These are phyloP conservation scores for Drosophila buzzatii DNA, from an alignment of 2,888 invertebrate genomes.

Conservation along the genomic window DNA sequence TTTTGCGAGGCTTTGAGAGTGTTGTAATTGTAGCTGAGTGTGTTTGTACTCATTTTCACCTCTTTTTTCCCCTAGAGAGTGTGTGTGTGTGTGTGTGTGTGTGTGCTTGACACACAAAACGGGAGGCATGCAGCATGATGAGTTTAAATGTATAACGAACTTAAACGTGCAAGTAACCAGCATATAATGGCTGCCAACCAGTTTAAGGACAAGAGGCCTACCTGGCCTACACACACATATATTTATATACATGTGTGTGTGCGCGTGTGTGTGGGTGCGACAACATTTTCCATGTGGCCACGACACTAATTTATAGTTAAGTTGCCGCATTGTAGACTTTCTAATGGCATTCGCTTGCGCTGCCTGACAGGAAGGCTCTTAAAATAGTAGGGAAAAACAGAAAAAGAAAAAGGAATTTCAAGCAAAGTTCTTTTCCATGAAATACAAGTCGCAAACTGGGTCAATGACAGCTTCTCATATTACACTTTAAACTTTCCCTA, in stretches of 20 bases:
- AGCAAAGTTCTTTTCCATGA: conserved; percentile 31
- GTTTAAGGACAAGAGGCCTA: conserved; percentile 73
- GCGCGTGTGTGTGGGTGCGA: conserved; percentile 21
- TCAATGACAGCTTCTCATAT: conserved; percentile 47
- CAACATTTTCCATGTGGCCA: conserved; percentile 55
- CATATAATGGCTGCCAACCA: conserved; percentile 69
- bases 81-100: conserved; percentile 56
- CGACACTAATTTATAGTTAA: conserved; percentile 74
- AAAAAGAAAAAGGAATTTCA: conserved; percentile 5
- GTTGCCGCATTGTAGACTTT: conserved; percentile 61
- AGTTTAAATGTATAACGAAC: conserved; percentile 75
- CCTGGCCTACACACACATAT: conserved; percentile 9
- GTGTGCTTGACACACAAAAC: conserved; percentile 75
- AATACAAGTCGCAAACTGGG: conserved; percentile 40
- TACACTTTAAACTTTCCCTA: too few relatives aligned
- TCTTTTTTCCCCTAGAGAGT: conserved; percentile 43
- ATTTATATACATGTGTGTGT: neutral
- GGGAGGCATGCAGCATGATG: conserved; percentile 48
- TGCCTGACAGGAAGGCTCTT: conserved; percentile 2
- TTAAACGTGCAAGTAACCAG: conserved; percentile 81
- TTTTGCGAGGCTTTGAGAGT: conserved; percentile 54
- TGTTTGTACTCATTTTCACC: conserved; percentile 80
- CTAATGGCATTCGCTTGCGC: conserved; percentile 49
- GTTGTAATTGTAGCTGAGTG: conserved; percentile 74
- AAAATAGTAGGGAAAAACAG: neutral